Base-by-base conservation (phyloP, 2,113 vertebrate species). In the Cinclus cinclus region DNA sequence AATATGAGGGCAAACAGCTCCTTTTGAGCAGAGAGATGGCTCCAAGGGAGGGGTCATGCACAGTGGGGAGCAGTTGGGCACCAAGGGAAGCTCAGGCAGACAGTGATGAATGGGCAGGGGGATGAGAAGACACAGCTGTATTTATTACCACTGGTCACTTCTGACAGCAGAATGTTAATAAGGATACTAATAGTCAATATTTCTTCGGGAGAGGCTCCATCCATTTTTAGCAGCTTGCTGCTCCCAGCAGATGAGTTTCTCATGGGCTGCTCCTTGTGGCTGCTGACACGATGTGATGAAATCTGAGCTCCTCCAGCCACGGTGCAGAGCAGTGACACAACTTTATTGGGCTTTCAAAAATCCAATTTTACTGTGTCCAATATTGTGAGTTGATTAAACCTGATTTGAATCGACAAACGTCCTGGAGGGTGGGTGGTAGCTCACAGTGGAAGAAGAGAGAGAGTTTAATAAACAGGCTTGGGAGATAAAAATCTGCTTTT, bases 401-500 rank as follows among this genome's bases (percentile, higher is more conserved):
- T 91, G 96, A 97, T 97, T 95, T 97, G 93, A 97, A 95, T 94
- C 87, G 53, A 91, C 94, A 92, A 73, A 92, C 8, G 25, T 76
- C 87, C 8, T 0, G 77, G 69, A 58, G 68, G 69, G 76, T 63
- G 93, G 89, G 77, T 35, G 80, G 86, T 3, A 78, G 47, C 79
- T 74, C 15, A 0, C 55, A 71, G 56, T 18, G 77, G 83, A 92
- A 75, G 83, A 67, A 82, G 80, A 50, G 67, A 56, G 69, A 55
- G 91, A 65, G 81, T 96, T 95, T 95, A 97, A 97, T 96, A 96
- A 97, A 96, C 93, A 96, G 87, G 84, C 87, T 87, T 8, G 74
- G 62, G 74, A 95, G 96, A 97, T 97, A 95, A 95, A 95, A 84
- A 97, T 96, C 96, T 95, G 46, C 91, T 94, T 92, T 91, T 83